Conservation (phyloP, 2,888 invertebrate species). For the Zonitis immaculata region DNA sequence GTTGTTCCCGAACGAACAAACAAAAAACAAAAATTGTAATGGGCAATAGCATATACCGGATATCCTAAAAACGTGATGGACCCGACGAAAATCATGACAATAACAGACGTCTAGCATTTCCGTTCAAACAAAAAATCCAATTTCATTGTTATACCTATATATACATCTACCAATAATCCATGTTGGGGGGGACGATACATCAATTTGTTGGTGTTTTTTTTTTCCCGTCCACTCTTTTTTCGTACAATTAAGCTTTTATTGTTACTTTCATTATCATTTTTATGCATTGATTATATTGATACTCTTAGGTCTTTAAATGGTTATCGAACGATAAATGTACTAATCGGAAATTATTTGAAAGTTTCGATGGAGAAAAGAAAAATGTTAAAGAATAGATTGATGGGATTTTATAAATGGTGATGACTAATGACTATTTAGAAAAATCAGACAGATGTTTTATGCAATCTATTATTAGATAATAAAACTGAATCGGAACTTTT, state of each 20-base stretch:
- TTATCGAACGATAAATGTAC: not conserved
- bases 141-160: constrained; percentile 16
- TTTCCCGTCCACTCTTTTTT: no score
- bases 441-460: not conserved
- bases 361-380: no score
- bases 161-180: no score
- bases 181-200: no score
- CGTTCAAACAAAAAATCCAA: constrained; percentile 24
- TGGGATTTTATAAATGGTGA: constrained; percentile 8
- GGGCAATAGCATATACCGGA: constrained; percentile 25
- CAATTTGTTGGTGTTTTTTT: no score
- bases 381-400: constrained; percentile 10
- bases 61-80: constrained; percentile 33
- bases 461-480: not conserved
- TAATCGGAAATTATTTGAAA: no score
- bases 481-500: not conserved
- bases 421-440: constrained; percentile 8
- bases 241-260: constrained; percentile 18
- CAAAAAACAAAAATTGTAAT: not conserved
- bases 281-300: constrained; percentile 12
- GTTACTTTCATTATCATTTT: constrained; percentile 19
- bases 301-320: not conserved
- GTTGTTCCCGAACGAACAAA: no score
- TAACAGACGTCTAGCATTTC: constrained; percentile 25
- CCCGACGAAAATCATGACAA: constrained; percentile 29